Percentiles rank a stretch among this genome's conserved stretches.
Conservation (phyloP, 2,888 invertebrate genomes). For the Drosophila niveifrons region DNA sequence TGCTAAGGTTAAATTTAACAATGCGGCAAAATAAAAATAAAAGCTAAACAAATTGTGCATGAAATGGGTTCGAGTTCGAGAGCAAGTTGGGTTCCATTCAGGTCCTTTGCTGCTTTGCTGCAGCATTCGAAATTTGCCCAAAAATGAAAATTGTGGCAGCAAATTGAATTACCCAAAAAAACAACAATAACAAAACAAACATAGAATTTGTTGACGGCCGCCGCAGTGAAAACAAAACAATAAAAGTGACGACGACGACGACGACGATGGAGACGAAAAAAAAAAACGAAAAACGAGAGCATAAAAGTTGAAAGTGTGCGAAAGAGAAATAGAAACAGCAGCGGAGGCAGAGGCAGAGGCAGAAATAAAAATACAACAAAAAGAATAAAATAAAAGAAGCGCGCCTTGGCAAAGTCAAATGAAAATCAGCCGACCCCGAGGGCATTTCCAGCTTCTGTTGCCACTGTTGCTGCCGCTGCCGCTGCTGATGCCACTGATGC, state of each 20-base stretch:
- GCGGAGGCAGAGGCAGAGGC: background rate
- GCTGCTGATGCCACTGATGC: conserved; percentile 8
- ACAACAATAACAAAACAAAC: conserved; percentile 31
- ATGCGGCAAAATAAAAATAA: conserved; percentile 79
- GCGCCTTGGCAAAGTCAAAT: conserved; percentile 71
- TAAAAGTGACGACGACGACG: conserved; percentile 44
- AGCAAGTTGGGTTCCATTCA: conserved; percentile 5
- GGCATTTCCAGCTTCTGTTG: conserved; percentile 46
- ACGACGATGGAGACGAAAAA: too few species aligned
- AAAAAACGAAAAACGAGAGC: conserved; percentile 25
- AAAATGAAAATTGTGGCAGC: conserved; percentile 78
- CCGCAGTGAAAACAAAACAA: conserved; percentile 76
- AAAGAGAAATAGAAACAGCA: conserved; percentile 28
- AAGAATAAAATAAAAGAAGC: conserved; percentile 36
- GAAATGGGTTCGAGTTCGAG: conserved; percentile 56
- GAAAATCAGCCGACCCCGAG: conserved; percentile 67
- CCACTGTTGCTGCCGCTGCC: conserved; percentile 1
- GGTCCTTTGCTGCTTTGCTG: conserved; percentile 27
- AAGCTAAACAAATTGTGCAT: conserved; percentile 78
- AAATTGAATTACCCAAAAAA: conserved; percentile 74
- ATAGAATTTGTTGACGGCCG: conserved; percentile 44
- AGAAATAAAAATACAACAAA: conserved; percentile 2
- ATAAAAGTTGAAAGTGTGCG: conserved; percentile 67
- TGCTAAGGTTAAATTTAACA: conserved; percentile 59
- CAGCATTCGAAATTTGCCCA: conserved; percentile 62